Evolutionary conservation across 1,140 invertebrate genomes (phyloP), one percentile per base, ranked within the genome.

Genomic region (Callitettix versicolor): DNA sequence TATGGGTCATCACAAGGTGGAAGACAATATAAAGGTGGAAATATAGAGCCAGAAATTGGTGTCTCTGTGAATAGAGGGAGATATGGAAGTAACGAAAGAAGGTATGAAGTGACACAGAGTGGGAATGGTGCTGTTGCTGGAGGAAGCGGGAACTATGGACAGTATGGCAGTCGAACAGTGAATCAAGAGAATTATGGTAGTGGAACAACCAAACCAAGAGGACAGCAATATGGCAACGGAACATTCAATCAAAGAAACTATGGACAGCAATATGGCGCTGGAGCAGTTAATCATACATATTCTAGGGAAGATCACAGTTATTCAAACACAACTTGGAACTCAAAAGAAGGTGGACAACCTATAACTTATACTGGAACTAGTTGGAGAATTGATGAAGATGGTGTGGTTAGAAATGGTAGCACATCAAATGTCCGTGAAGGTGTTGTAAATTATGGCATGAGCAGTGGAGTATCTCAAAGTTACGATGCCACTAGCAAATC

Each of bases 341-440:
- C 55, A 9, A 50, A 46, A n/a, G 49, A 48, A 50, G 56, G 60
- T 30, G 58, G 57, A 5, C 33, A 21, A 40, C 60, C 60, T 0
- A 57, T 57, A 9, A 64, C 62, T 17, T 49, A 48, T 30, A 34
- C 50, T 2, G 15, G 26, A 7, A 36, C 57, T 14, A 53, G 46
- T 1, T 65, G 63, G 63, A 59, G 53, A 12, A 58, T 58, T 11
- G 61, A 65, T 43, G 54, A 64, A 30, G 48, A 65, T 43, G 64
- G 64, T 20, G 21, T 56, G 12, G 41, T 65, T n/a, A 34, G 55
- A 12, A 63, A 59, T 53, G 64, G 64, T 12, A 59, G 58, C 24
- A 51, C 38, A 3, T 51, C 53, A 1, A 55, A 57, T 42, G 34
- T 41, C 12, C 41, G 24, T 34, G 58, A 57, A 55, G 58, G 24